Base-by-base conservation (phyloP, 2,888 invertebrate species). In the Sabellastarte sp. region DNA sequence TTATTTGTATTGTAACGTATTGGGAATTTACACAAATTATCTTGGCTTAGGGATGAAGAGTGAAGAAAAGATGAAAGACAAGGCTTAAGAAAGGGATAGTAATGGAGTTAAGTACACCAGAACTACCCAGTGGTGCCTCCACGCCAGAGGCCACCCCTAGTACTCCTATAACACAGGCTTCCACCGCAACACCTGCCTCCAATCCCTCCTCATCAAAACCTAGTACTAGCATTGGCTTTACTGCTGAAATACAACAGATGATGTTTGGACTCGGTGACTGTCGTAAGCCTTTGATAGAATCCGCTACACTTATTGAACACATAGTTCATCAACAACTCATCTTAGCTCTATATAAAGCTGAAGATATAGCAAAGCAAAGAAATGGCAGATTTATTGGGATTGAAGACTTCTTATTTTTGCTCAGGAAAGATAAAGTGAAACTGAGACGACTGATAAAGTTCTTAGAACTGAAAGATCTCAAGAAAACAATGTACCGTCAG, bases 211-310 rank as follows among this genome's bases (percentile, higher is more conserved):
- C n/a, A n/a, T n/a, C n/a, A n/a, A n/a, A n/a, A n/a, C n/a, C n/a
- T n/a, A n/a, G n/a, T n/a, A n/a, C n/a, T n/a, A n/a, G n/a, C n/a
- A n/a, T n/a, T n/a, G n/a, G 67, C 65, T 69, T 69, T 59, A 63
- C 65, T n/a, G 29, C 65, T 0, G 69, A 69, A 55, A 69, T 69
- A 58, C 69, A 68, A 32, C 69, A 67, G 31, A 69, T 69, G 69
- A 69, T 69, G 69, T 91, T 93, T 74, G 94, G 93, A n/a, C 93
- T 94, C 79, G 95, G 95, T 0, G 95, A 95, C 78, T 90, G 91
- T 76, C 89, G 90, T 28, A 89, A 89, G 67, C 94, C 95, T 0
- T 87, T 91, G 52, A 87, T 89, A 0, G 92, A 92, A 55, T 91
- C 94, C 1, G 93, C 94, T 0, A 88, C 89, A 62, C 84, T 95